These are phyloP conservation scores for Kuschelorhynchus macadamiae DNA, from an alignment of 2,888 invertebrate species.

Conservation along the genomic window DNA sequence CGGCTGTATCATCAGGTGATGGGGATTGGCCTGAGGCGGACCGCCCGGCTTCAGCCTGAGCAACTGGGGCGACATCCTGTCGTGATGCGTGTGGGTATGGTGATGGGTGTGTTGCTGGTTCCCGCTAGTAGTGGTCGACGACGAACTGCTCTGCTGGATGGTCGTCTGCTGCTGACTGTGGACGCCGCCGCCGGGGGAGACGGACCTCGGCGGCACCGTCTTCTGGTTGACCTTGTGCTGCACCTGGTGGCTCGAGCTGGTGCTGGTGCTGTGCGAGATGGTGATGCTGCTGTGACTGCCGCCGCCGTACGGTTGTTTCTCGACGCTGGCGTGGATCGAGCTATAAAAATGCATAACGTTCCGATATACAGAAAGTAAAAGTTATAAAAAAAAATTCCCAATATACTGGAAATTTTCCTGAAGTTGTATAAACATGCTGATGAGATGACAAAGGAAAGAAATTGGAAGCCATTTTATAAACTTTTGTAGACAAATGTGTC, in stretches of 20 bases:
- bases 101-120: slow-evolving; percentile 75
- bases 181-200: slow-evolving; percentile 58
- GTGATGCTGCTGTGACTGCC: slow-evolving; percentile 74
- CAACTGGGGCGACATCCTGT: slow-evolving; percentile 73
- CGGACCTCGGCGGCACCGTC: slow-evolving; percentile 61
- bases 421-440: too few species aligned
- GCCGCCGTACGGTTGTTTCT: slow-evolving; percentile 72
- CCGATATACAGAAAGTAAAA: too few species aligned
- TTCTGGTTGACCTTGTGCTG: slow-evolving; percentile 68
- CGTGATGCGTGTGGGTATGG: slow-evolving; percentile 76
- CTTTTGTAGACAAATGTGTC: too few species aligned
- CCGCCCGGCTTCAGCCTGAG: slow-evolving; percentile 69
- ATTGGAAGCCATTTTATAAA: too few species aligned
- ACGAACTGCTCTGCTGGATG: slow-evolving; percentile 67
- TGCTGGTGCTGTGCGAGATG: slow-evolving; percentile 78
- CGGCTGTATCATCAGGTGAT: slow-evolving; percentile 77
- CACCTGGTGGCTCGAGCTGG: slow-evolving; percentile 77
- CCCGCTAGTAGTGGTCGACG: not conserved
- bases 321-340: slow-evolving; percentile 76
- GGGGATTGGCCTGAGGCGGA: slow-evolving; percentile 65
- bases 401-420: too few species aligned
- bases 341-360: slow-evolving; percentile 61
- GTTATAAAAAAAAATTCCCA: too few species aligned
- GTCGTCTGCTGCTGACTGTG: slow-evolving; percentile 58
- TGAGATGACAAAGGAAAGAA: too few species aligned